phyloP scores from a whole-genome alignment of 53 echinoderm and acorn worm genomes.

The Astropecten irregularis region DNA sequence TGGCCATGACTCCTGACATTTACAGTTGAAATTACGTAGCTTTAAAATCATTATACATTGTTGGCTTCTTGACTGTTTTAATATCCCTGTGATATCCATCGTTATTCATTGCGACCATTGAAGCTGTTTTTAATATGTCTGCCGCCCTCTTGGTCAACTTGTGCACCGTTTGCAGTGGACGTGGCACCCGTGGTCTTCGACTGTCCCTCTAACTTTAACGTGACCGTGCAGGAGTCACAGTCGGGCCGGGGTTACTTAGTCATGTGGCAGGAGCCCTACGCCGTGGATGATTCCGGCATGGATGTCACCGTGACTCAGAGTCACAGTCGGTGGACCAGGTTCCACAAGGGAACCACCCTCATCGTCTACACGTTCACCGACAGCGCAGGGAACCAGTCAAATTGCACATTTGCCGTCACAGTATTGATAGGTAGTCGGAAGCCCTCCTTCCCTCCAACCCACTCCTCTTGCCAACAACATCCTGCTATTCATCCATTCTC shows the following conservation, averaged over 20 bases:
- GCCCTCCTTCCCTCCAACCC: too few species aligned
- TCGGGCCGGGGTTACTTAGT: slow-evolving; percentile 5
- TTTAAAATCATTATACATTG: too few species aligned
- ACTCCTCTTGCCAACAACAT: neutral
- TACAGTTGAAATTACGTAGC: too few species aligned
- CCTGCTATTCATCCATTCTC: neutral
- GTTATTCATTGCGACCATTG: too few species aligned
- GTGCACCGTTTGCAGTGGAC: neutral
- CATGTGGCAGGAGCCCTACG: slow-evolving; percentile 46
- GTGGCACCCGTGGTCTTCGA: slow-evolving; percentile 4
- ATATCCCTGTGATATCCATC: too few species aligned
- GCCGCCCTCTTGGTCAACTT: too few species aligned
- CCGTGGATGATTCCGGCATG: slow-evolving; percentile 60
- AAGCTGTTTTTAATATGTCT: too few species aligned
- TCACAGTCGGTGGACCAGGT: slow-evolving; percentile 6
- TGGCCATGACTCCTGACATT: too few species aligned
- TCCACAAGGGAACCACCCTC: slow-evolving; percentile 36
- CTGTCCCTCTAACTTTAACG: slow-evolving; percentile 37
- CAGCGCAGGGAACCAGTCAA: slow-evolving; percentile 41
- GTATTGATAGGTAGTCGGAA: slow-evolving; percentile 24
- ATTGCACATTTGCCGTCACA: slow-evolving; percentile 51
- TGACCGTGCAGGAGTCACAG: slow-evolving; percentile 15
- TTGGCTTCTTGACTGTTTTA: too few species aligned
- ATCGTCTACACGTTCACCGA: slow-evolving; percentile 61
- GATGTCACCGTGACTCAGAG: slow-evolving; percentile 39